A percentile compares a stretch with the other conserved stretches of the same genome.
These are phyloP conservation scores for Riparia riparia DNA, from an alignment of 2,113 vertebrate genomes.

Conservation along the genomic window DNA sequence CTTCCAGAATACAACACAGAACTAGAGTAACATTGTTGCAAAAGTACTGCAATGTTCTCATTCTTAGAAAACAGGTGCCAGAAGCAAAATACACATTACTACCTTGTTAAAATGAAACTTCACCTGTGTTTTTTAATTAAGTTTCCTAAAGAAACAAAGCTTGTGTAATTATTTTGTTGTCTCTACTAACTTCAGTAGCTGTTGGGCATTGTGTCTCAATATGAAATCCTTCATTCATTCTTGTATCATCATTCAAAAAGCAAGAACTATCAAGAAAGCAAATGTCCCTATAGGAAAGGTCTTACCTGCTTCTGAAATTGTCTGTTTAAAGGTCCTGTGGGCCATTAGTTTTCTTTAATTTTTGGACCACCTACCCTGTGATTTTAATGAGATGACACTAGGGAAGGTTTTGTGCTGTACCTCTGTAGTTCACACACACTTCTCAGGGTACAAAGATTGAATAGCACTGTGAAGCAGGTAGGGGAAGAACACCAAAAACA, in stretches of 20 bases:
- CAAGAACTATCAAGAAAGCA: neutral
- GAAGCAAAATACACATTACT: neutral
- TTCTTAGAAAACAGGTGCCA: neutral
- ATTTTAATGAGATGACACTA: neutral
- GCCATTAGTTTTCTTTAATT: neutral
- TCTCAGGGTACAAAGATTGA: neutral
- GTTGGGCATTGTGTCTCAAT: neutral
- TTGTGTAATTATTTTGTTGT: neutral
- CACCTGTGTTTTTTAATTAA: neutral
- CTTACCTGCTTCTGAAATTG: neutral
- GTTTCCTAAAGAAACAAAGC: neutral
- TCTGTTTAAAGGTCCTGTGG: neutral
- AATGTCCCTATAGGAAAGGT: rapidly evolving
- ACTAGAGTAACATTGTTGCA: neutral
- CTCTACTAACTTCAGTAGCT: neutral
- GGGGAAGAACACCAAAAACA: neutral
- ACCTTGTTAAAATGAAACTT: neutral
- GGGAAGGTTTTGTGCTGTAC: neutral
- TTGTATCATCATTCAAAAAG: neutral
- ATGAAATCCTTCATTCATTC: neutral
- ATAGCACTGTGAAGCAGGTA: neutral
- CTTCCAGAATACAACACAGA: neutral
- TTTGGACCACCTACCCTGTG: neutral
- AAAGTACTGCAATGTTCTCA: neutral
- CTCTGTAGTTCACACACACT: neutral